phyloP scores from a whole-genome alignment of 2,113 vertebrate genomes.

The Phocoena sinus region DNA sequence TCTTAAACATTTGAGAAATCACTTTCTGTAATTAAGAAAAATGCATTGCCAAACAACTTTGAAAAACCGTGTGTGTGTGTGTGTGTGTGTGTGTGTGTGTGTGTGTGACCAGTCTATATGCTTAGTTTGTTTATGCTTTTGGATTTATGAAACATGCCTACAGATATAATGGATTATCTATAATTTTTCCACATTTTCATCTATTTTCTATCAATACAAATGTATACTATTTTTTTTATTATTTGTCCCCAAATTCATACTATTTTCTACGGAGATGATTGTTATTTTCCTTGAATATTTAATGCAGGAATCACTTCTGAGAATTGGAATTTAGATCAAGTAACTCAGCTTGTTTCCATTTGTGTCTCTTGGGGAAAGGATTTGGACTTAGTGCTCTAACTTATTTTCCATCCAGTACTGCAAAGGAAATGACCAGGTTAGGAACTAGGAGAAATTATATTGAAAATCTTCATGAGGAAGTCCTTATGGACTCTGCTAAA shows the following conservation, averaged over 20 bases:
- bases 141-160: background rate
- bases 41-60: background rate
- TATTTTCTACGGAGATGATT: background rate
- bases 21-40: slow-evolving; percentile 28
- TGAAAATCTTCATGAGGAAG: slow-evolving; percentile 46
- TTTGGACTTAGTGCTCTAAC: slow-evolving; percentile 38
- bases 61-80: background rate
- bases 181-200: background rate
- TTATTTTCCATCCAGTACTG: slow-evolving; percentile 43
- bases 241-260: background rate
- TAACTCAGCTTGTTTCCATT: slow-evolving; percentile 47
- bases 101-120: background rate
- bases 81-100: background rate
- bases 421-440: slow-evolving; percentile 47
- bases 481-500: slow-evolving; percentile 13
- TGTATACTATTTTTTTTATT: background rate
- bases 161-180: background rate
- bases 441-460: slow-evolving; percentile 44
- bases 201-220: background rate
- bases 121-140: slow-evolving; percentile 13
- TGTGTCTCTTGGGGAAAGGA: slow-evolving; percentile 37
- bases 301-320: slow-evolving; percentile 49
- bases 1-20: slow-evolving; percentile 33
- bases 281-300: slow-evolving; percentile 48
- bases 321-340: slow-evolving; percentile 51